A percentile compares a stretch with the other conserved stretches of the same genome.
Conservation (phyloP, 2,113 vertebrate genomes). For the Polyodon spathula region DNA sequence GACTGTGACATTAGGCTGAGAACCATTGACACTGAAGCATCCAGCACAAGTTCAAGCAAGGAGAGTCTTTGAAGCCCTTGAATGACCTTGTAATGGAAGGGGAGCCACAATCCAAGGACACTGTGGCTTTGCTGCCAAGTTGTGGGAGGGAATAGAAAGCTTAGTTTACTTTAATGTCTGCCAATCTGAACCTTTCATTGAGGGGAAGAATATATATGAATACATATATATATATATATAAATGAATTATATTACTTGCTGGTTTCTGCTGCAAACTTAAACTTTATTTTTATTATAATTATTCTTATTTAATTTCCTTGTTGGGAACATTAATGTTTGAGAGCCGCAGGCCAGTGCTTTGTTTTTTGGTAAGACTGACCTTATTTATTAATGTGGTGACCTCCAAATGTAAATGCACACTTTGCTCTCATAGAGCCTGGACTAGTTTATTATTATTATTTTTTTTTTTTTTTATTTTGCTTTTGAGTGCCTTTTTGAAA, state of each 20-base stretch:
- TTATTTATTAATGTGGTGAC: slow-evolving; percentile 70
- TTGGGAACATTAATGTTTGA: slow-evolving; percentile 64
- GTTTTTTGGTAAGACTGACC: slow-evolving; percentile 66
- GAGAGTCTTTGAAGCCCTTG: slow-evolving; percentile 76
- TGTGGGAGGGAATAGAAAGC: slow-evolving; percentile 44
- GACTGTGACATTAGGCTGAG: slow-evolving; percentile 78
- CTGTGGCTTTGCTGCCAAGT: slow-evolving; percentile 51
- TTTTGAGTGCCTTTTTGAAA: slow-evolving; percentile 97
- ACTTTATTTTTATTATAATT: slow-evolving; percentile 50
- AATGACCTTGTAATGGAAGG: slow-evolving; percentile 42
- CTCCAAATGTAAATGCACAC: slow-evolving; percentile 69
- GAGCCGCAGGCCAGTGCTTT: slow-evolving; percentile 72
- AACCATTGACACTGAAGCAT: slow-evolving; percentile 73
- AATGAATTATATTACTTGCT: no score
- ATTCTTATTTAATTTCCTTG: slow-evolving; percentile 42
- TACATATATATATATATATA: no score
- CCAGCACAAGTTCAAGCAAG: slow-evolving; percentile 93
- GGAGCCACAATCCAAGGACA: slow-evolving; percentile 49
- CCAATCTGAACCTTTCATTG: slow-evolving; percentile 46
- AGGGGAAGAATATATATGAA: no score
- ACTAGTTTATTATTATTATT: slow-evolving; percentile 62
- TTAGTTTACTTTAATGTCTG: slow-evolving; percentile 42
- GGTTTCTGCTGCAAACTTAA: slow-evolving; percentile 58
- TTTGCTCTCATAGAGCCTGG: slow-evolving; percentile 85
- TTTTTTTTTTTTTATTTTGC: slow-evolving; percentile 55